Conservation (phyloP, 23 tunicate species). For the Diplosoma virens region DNA sequence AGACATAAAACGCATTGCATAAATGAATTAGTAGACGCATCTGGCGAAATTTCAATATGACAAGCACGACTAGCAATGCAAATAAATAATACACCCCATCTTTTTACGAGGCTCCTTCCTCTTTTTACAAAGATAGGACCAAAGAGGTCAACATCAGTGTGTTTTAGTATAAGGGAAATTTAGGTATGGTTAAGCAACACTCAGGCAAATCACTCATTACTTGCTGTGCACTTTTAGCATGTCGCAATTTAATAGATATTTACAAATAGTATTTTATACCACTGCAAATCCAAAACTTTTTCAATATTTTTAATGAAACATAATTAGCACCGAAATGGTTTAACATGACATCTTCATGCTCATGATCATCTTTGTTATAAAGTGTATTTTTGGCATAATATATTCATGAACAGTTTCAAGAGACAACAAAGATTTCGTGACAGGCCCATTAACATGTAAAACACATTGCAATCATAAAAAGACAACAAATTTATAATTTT, state of each 20-base stretch:
- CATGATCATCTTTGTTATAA: too few species aligned
- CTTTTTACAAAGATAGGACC: constrained; percentile 1
- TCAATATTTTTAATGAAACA: too few species aligned
- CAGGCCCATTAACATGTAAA: too few species aligned
- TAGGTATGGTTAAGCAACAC: constrained; percentile 10
- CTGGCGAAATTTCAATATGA: constrained; percentile 10
- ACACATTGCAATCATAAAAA: too few species aligned
- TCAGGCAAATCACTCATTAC: constrained; percentile 19
- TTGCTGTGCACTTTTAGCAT: background rate
- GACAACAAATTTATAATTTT: too few species aligned
- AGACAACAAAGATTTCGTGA: too few species aligned
- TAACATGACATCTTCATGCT: too few species aligned
- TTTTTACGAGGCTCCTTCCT: constrained; percentile 13
- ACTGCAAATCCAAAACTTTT: constrained; percentile 17
- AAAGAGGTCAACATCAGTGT: constrained; percentile 20
- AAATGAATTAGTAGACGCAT: constrained; percentile 1
- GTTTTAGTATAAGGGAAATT: constrained; percentile 29
- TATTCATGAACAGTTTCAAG: too few species aligned
- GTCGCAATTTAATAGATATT: too few species aligned
- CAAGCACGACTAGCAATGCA: constrained; percentile 28
- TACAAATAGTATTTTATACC: too few species aligned
- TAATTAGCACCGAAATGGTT: too few species aligned
- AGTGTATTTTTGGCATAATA: too few species aligned
- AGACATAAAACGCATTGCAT: constrained; percentile 13
- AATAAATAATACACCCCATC: constrained; percentile 21